Conservation (phyloP, 2,888 invertebrate genomes). For the Caenorhabditis sp. region DNA sequence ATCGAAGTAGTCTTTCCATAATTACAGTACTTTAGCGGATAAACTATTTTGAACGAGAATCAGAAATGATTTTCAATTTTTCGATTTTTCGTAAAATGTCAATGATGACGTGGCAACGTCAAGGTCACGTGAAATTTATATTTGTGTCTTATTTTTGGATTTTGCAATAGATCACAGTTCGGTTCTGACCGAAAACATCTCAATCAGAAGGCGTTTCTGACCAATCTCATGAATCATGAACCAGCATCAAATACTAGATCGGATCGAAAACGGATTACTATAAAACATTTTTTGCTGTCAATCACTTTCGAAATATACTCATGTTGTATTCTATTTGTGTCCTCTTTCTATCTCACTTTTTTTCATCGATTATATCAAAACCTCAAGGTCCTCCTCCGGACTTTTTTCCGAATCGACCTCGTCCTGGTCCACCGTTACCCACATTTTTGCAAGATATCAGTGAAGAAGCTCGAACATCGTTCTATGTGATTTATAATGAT, state of each 20-base stretch:
- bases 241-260: not conserved
- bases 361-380: not conserved
- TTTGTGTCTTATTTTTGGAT: not conserved
- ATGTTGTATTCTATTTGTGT: not conserved
- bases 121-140: not conserved
- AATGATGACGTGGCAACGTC: not conserved
- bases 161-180: no score
- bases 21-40: not conserved
- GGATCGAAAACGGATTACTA: not conserved
- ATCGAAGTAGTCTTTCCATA: slow-evolving; percentile 39
- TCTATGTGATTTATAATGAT: not conserved
- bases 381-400: no score
- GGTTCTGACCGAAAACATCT: no score
- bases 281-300: not conserved
- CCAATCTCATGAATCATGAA: not conserved
- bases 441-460: not conserved
- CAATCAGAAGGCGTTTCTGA: no score
- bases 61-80: not conserved
- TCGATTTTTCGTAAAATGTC: not conserved
- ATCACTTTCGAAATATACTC: not conserved
- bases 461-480: not conserved
- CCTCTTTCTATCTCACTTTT: not conserved
- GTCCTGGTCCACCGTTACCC: not conserved
- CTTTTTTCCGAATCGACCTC: no score
- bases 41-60: not conserved